phyloP scores from a whole-genome alignment of 2,888 invertebrate species.

The Heterodera filipjevi region DNA sequence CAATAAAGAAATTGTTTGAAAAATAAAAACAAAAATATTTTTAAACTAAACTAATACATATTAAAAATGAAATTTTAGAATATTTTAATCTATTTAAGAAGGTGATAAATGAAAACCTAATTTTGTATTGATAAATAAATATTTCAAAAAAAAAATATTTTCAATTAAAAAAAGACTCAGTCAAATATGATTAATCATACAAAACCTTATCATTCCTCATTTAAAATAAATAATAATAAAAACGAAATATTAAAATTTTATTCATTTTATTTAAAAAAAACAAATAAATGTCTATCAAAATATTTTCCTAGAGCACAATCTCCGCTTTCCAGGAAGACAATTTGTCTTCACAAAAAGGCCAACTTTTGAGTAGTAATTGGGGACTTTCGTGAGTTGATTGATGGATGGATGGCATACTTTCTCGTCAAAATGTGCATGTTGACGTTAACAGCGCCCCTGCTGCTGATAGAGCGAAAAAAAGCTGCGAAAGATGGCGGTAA shows the following conservation, averaged over 20 bases:
- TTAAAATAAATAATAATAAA: too few species aligned
- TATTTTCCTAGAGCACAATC: neutral
- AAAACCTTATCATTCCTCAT: too few species aligned
- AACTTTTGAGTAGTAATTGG: neutral
- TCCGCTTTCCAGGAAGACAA: neutral
- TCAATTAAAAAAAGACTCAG: too few species aligned
- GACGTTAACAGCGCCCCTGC: neutral
- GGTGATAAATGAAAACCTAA: too few species aligned
- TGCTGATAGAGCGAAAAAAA: neutral
- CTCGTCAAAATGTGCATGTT: constrained; percentile 1
- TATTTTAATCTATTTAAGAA: neutral
- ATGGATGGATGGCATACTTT: neutral
- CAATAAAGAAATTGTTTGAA: neutral
- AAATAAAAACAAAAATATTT: neutral
- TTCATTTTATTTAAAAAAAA: too few species aligned
- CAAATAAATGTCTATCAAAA: too few species aligned
- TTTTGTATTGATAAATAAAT: too few species aligned
- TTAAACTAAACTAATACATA: too few species aligned
- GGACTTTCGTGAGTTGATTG: neutral
- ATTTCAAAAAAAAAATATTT: neutral
- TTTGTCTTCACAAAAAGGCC: neutral
- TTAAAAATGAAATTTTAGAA: neutral
- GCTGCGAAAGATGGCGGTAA: neutral
- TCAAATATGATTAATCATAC: too few species aligned
- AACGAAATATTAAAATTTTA: too few species aligned